A percentile compares a stretch with the other conserved stretches of the same genome.
phyloP scores from a whole-genome alignment of 2,888 invertebrate species.

The Cephus pygmeus region DNA sequence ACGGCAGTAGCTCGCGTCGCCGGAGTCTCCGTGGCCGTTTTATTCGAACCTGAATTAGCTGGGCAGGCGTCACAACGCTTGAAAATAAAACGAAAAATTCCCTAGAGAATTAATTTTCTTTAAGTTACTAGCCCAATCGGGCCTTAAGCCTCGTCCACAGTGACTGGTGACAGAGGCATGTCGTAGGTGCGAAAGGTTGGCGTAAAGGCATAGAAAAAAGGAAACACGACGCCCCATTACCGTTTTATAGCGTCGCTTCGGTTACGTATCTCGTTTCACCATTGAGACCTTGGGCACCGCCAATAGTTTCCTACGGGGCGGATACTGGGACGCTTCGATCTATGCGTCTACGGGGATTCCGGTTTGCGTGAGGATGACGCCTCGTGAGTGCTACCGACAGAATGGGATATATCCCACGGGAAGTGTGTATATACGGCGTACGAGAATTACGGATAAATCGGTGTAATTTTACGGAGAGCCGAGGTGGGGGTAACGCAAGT shows the following conservation, averaged over 20 bases:
- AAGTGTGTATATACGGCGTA: background rate
- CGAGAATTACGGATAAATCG: background rate
- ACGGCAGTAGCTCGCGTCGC: background rate
- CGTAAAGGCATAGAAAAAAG: conserved; percentile 52
- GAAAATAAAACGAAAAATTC: background rate
- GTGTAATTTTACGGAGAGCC: background rate
- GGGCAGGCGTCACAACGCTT: background rate
- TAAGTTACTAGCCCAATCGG: background rate
- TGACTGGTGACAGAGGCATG: background rate
- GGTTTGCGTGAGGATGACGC: background rate
- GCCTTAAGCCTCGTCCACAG: background rate
- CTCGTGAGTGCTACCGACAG: background rate
- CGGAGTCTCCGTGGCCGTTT: background rate
- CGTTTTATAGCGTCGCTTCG: conserved; percentile 62
- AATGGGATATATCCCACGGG: background rate
- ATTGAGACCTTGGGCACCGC: conserved; percentile 62
- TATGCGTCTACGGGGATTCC: conserved; percentile 35
- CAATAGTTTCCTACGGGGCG: conserved; percentile 57
- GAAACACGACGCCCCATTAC: conserved; percentile 65
- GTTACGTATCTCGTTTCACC: conserved; percentile 64
- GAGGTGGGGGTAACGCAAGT: background rate
- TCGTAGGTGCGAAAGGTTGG: background rate
- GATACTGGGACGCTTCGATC: conserved; percentile 43
- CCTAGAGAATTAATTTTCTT: background rate
- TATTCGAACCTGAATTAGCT: background rate